Conservation (phyloP, 2,888 invertebrate species). For the Labia minor region DNA sequence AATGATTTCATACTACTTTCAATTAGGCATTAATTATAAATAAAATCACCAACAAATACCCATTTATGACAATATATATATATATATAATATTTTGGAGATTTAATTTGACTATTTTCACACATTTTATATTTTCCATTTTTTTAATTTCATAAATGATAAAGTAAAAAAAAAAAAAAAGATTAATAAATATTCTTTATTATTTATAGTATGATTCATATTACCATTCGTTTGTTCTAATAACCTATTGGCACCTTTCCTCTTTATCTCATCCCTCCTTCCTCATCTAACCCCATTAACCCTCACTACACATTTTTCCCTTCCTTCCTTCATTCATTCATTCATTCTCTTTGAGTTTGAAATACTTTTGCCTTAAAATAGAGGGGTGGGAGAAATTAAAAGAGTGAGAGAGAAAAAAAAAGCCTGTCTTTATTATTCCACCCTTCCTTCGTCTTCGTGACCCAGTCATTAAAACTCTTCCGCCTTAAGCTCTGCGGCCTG, state of each 20-base stretch:
- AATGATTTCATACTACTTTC: too few relatives aligned
- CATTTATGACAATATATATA: too few relatives aligned
- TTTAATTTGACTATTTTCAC: too few relatives aligned
- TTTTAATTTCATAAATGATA: too few relatives aligned
- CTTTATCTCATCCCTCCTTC: too few relatives aligned
- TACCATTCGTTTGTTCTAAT: not conserved
- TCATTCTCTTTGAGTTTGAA: slow-evolving; percentile 1
- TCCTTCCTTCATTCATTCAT: not conserved
- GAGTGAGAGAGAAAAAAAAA: not conserved
- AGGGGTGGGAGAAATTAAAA: not conserved
- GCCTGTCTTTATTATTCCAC: slow-evolving; percentile 1
- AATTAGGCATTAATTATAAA: too few relatives aligned
- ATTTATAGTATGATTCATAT: not conserved
- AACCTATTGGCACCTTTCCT: not conserved
- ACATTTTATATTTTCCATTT: too few relatives aligned
- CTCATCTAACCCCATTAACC: too few relatives aligned
- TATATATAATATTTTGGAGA: too few relatives aligned
- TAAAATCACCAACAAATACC: too few relatives aligned
- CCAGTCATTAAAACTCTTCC: slow-evolving; percentile 13
- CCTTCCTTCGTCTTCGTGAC: not conserved
- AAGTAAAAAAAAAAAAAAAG: too few relatives aligned
- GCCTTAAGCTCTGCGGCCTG: not conserved
- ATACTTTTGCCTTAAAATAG: slow-evolving; percentile 1
- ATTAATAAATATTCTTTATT: too few relatives aligned
- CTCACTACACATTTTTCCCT: not conserved